Conservation (phyloP, 2,888 invertebrate genomes). For the Volucella bombylans region DNA sequence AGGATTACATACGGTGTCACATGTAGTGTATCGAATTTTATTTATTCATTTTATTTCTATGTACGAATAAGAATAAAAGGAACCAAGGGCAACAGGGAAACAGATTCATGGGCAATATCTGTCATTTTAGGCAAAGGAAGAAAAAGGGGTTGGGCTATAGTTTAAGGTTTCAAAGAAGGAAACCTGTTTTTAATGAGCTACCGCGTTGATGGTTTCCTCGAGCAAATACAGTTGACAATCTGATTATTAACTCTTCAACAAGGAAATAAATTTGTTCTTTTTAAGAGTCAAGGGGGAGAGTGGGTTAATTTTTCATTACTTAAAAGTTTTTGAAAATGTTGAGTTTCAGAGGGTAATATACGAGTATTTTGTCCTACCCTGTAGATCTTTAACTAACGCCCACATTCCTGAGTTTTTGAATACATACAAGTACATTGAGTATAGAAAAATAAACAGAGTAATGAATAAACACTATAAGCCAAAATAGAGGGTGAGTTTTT, state of each 20-base stretch:
- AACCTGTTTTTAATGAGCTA: slow-evolving; percentile 69
- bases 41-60: slow-evolving; percentile 66
- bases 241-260: slow-evolving; percentile 64
- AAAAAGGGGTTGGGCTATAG: slow-evolving; percentile 60
- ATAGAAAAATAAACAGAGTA: no score
- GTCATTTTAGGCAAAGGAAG: slow-evolving; percentile 3
- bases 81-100: neutral
- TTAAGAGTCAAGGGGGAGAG: no score
- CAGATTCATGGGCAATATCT: neutral
- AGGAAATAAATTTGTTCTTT: slow-evolving; percentile 7
- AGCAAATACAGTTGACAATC: slow-evolving; percentile 62
- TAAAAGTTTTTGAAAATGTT: no score
- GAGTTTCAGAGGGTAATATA: no score
- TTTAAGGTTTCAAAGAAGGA: slow-evolving; percentile 20
- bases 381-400: no score
- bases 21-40: slow-evolving; percentile 61
- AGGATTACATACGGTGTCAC: slow-evolving; percentile 39
- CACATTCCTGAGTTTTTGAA: no score
- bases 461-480: no score
- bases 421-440: no score
- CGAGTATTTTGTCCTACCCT: no score
- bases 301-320: no score
- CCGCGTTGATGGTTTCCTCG: slow-evolving; percentile 12
- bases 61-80: neutral
- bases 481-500: no score